Conservation (phyloP, 2,113 vertebrate genomes). For the Scytalopus superciliaris region DNA sequence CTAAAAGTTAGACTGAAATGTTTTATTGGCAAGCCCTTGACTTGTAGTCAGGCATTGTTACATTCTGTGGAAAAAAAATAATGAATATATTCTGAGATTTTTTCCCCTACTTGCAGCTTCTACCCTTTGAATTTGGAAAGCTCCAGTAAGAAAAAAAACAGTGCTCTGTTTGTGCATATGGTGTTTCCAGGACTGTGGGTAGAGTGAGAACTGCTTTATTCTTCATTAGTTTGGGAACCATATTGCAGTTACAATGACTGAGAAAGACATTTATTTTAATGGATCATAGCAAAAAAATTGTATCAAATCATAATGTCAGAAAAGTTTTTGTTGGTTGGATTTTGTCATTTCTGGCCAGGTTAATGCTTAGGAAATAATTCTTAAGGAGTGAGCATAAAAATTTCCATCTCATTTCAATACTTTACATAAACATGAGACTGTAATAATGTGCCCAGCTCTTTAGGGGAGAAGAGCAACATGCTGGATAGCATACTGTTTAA, state of each 20-base stretch:
- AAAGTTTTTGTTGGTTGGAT: slow-evolving; percentile 36
- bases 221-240: slow-evolving; percentile 38
- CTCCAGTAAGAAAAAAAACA: neutral
- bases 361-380: slow-evolving; percentile 66
- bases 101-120: neutral
- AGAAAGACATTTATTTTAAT: slow-evolving; percentile 50
- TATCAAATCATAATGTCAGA: slow-evolving; percentile 12
- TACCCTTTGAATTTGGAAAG: neutral
- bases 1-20: neutral
- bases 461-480: slow-evolving; percentile 13
- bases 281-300: neutral
- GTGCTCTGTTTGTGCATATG: neutral
- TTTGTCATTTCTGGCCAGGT: slow-evolving; percentile 43
- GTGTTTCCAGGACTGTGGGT: neutral
- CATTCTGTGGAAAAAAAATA: neutral
- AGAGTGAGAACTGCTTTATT: neutral
- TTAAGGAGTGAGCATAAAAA: slow-evolving; percentile 52
- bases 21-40: neutral
- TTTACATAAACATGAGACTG: slow-evolving; percentile 54
- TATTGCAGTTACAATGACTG: neutral
- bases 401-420: slow-evolving; percentile 65
- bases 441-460: slow-evolving; percentile 2
- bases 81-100: rapidly evolving
- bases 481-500: neutral
- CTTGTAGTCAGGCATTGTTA: neutral